These are phyloP conservation scores for Drosophila obscura DNA, from an alignment of 1,140 invertebrate species.

Conservation along the genomic window DNA sequence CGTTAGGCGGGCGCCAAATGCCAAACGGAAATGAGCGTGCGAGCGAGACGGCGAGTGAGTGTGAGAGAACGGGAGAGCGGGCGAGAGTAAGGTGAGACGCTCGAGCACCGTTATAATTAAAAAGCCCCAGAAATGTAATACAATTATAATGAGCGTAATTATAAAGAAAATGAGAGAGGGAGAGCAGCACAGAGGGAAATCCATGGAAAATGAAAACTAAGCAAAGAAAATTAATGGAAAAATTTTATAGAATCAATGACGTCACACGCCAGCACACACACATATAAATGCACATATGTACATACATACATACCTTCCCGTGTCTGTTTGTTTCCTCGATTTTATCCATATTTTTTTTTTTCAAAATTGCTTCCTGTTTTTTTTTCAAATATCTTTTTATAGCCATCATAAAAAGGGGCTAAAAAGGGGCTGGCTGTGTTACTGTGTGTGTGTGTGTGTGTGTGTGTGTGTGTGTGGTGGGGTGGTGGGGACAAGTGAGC, in stretches of 20 bases:
- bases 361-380: constrained; percentile 11
- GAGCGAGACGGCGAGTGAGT: background rate
- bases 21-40: constrained; percentile 38
- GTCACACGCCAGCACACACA: constrained; percentile 13
- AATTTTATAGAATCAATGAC: constrained; percentile 42
- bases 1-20: constrained; percentile 50
- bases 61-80: background rate
- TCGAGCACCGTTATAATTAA: constrained; percentile 57
- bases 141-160: constrained; percentile 75
- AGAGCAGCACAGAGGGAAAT: constrained; percentile 1
- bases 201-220: too few species aligned
- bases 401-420: constrained; percentile 1
- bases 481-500: constrained; percentile 42
- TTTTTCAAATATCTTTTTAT: background rate
- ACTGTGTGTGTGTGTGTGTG: background rate
- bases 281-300: too few species aligned
- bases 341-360: background rate
- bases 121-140: constrained; percentile 71
- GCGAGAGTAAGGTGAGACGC: background rate
- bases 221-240: constrained; percentile 3
- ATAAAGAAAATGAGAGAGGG: constrained; percentile 21
- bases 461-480: background rate
- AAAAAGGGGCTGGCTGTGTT: background rate
- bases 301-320: background rate
- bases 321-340: too few species aligned